Evolutionary conservation across 2,888 invertebrate species (phyloP).

Genomic region (Sepiola atlantica): DNA sequence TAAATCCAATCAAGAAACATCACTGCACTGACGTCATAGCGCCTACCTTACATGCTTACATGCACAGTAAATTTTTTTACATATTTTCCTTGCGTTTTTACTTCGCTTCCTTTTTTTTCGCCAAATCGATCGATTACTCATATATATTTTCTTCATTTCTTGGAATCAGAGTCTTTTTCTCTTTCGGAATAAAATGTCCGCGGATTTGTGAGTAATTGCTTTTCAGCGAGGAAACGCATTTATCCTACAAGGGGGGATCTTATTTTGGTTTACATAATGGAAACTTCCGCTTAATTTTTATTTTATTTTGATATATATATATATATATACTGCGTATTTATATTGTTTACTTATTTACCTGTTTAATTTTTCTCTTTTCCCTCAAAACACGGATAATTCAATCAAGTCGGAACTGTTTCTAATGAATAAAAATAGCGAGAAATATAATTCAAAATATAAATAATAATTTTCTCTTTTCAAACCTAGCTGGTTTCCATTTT

Average conservation of each 20-base stretch:
- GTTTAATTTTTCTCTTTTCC: neutral
- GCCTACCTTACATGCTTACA: neutral
- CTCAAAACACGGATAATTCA: neutral
- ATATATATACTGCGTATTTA: no score
- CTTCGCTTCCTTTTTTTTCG: neutral
- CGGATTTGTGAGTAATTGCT: neutral
- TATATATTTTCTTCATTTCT: neutral
- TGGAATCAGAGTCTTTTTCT: neutral
- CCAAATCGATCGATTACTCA: neutral
- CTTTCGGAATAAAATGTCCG: neutral
- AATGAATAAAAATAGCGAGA: neutral
- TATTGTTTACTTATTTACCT: neutral
- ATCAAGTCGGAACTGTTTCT: neutral
- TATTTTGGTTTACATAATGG: neutral
- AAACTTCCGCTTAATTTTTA: neutral
- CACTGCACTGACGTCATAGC: neutral
- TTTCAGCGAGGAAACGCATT: neutral
- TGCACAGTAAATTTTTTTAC: neutral
- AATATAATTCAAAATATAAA: neutral
- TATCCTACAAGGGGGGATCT: neutral
- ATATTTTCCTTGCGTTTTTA: neutral
- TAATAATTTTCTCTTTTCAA: neutral
- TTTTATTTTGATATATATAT: neutral
- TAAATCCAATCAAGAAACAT: slow-evolving; percentile 32
- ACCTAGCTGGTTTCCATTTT: neutral